Evolutionary conservation across 2,797 vertebrate species (phyloP).

Genomic region (Xenentodon cancila): DNA sequence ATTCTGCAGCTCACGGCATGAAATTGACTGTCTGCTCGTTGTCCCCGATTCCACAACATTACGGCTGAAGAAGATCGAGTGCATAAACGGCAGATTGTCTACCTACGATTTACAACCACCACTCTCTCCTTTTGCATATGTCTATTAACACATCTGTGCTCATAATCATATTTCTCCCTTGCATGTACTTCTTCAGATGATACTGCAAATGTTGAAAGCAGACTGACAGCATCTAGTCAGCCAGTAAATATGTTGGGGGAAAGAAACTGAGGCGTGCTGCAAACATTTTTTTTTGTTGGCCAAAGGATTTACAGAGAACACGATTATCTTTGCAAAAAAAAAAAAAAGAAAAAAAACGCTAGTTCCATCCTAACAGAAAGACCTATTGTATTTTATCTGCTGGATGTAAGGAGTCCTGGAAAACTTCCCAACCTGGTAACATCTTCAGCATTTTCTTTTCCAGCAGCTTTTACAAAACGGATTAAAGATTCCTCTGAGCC

Average conservation of each 20-base stretch:
- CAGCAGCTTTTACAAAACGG: conserved; percentile 11
- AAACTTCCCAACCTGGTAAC: conserved; percentile 24
- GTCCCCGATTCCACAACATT: conserved; percentile 43
- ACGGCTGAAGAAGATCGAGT: conserved; percentile 16
- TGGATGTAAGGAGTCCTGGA: conserved; percentile 31
- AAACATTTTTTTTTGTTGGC: conserved; percentile 1
- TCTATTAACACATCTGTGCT: conserved; percentile 3
- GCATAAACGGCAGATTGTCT: conserved; percentile 16
- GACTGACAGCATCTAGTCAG: background rate
- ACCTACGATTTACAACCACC: conserved; percentile 10
- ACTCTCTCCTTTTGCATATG: conserved; percentile 6
- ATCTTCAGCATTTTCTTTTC: conserved; percentile 15
- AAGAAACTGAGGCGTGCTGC: conserved; percentile 4
- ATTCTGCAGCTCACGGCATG: conserved; percentile 39
- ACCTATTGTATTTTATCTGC: conserved; percentile 10
- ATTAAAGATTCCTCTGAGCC: conserved; percentile 11
- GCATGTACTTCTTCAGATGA: conserved; percentile 10
- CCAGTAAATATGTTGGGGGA: conserved; percentile 6
- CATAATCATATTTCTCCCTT: conserved; percentile 10
- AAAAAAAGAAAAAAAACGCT: conserved; percentile 1
- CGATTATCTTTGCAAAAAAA: conserved; percentile 25
- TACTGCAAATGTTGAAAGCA: conserved; percentile 3
- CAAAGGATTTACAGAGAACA: conserved; percentile 34
- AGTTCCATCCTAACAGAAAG: conserved; percentile 27
- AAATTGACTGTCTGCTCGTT: conserved; percentile 51